phyloP scores from a whole-genome alignment of 2,888 invertebrate species.

The Mayetiola destructor region DNA sequence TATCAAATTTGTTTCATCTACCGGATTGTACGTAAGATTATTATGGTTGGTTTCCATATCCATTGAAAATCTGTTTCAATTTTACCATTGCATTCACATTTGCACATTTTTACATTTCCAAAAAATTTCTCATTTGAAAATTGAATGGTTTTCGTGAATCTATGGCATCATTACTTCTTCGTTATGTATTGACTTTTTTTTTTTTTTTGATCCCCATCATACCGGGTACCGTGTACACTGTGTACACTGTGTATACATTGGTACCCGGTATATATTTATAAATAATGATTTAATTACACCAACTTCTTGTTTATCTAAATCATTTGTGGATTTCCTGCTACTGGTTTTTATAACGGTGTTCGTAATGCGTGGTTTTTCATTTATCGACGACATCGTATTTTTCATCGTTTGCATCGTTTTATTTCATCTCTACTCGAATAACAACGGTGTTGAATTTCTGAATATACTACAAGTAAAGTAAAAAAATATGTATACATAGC shows the following conservation, averaged over 20 bases:
- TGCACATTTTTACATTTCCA: not conserved
- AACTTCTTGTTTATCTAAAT: constrained; percentile 7
- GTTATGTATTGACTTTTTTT: not conserved
- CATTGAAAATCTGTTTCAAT: too few relatives aligned
- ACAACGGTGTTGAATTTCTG: too few relatives aligned
- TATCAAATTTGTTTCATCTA: constrained; percentile 13
- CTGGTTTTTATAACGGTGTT: not conserved
- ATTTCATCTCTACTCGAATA: too few relatives aligned
- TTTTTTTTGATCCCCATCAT: not conserved
- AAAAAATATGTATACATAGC: too few relatives aligned
- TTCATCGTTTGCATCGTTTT: not conserved
- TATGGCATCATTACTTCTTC: not conserved
- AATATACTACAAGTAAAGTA: too few relatives aligned
- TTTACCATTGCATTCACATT: not conserved
- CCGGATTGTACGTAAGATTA: not conserved
- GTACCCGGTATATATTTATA: not conserved
- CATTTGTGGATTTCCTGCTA: constrained; percentile 7
- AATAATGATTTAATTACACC: constrained; percentile 12
- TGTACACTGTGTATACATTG: not conserved
- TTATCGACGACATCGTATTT: not conserved
- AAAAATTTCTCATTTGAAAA: too few relatives aligned
- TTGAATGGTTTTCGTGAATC: not conserved
- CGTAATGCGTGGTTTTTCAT: not conserved
- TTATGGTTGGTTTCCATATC: too few relatives aligned
- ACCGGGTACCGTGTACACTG: too few relatives aligned